These are phyloP conservation scores for Macroramphosus scolopax DNA, from an alignment of 2,797 vertebrate species.

Conservation along the genomic window DNA sequence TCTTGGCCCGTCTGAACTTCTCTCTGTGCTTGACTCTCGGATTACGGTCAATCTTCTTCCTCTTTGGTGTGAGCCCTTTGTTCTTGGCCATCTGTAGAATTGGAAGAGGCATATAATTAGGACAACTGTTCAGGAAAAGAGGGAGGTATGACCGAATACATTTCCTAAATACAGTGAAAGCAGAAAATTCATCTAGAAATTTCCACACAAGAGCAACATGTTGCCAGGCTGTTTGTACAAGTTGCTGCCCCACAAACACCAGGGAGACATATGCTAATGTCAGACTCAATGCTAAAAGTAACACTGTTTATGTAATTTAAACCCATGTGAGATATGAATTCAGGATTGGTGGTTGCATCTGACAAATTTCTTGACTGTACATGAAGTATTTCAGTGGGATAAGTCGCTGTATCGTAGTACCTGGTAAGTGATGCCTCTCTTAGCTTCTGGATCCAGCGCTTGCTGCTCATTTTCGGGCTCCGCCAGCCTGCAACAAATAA, in stretches of 20 bases:
- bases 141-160: too few species aligned
- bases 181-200: background rate
- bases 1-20: constrained; percentile 91
- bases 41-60: constrained; percentile 96
- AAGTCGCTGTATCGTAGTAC: constrained; percentile 56
- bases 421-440: constrained; percentile 94
- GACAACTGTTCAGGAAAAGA: background rate
- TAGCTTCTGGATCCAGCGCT: constrained; percentile 73
- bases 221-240: too few species aligned
- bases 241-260: too few species aligned
- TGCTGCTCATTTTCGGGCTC: constrained; percentile 37
- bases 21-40: constrained; percentile 95
- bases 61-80: constrained; percentile 91
- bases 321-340: too few species aligned
- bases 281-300: too few species aligned
- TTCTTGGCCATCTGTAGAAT: constrained; percentile 91
- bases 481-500: constrained; percentile 54
- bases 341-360: too few species aligned
- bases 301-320: too few species aligned
- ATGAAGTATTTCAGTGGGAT: too few species aligned
- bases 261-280: too few species aligned
- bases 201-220: too few species aligned
- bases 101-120: constrained; percentile 7
- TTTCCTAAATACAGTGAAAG: background rate
- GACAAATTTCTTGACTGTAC: too few species aligned